Conservation (phyloP, 2,113 vertebrate species). For the Salvelinus fontinalis region DNA sequence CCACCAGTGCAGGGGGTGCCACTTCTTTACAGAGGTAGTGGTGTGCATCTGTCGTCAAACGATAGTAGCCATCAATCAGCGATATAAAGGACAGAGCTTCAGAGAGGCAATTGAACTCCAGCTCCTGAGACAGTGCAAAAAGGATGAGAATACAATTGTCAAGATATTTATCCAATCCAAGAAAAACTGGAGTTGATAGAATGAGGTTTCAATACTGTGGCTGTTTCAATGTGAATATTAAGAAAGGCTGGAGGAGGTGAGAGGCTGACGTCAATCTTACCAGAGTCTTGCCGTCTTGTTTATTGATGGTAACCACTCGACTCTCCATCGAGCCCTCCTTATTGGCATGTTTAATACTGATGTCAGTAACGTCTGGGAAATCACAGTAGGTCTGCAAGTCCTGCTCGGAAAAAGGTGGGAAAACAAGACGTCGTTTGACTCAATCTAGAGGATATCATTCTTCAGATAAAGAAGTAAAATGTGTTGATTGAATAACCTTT, state of each 20-base stretch:
- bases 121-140: slow-evolving; percentile 75
- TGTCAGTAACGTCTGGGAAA: slow-evolving; percentile 93
- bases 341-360: slow-evolving; percentile 90
- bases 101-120: slow-evolving; percentile 86
- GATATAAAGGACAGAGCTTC: slow-evolving; percentile 95
- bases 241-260: neutral
- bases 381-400: slow-evolving; percentile 92
- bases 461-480: neutral
- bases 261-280: slow-evolving; percentile 63
- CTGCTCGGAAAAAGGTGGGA: slow-evolving; percentile 60
- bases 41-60: slow-evolving; percentile 92
- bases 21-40: slow-evolving; percentile 99
- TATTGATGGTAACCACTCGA: slow-evolving; percentile 93
- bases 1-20: slow-evolving; percentile 88
- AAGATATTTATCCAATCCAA: neutral
- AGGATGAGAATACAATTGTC: neutral
- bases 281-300: slow-evolving; percentile 91
- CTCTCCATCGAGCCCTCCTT: slow-evolving; percentile 87
- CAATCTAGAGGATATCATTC: neutral
- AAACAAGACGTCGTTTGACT: neutral
- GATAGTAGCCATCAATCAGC: slow-evolving; percentile 94
- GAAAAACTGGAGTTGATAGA: slow-evolving; percentile 10
- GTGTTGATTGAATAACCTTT: neutral
- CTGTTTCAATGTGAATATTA: neutral
- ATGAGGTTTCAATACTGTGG: neutral